These are phyloP conservation scores for Probosciger aterrimus DNA, from an alignment of 2,113 vertebrate genomes.

Conservation along the genomic window DNA sequence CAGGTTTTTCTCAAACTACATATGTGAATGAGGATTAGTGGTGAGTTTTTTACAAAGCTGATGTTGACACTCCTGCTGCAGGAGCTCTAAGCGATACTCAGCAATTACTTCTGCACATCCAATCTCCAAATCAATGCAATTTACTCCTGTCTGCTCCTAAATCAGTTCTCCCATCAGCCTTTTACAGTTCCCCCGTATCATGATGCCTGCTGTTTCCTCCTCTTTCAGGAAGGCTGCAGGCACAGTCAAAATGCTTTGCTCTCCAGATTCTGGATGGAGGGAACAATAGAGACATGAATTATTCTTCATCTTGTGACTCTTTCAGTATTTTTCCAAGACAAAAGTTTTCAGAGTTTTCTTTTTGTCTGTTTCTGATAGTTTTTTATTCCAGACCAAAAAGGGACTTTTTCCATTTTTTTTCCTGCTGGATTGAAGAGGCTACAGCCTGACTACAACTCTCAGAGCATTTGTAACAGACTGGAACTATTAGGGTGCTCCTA, in stretches of 20 bases:
- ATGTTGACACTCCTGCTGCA: neutral
- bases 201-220: neutral
- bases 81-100: neutral
- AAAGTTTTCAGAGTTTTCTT: neutral
- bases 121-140: neutral
- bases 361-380: neutral
- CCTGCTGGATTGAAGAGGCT: neutral
- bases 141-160: neutral
- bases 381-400: neutral
- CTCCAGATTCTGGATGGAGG: neutral
- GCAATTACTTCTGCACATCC: neutral
- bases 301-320: neutral
- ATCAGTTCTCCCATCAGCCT: neutral
- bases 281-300: fast-evolving
- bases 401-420: neutral
- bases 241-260: neutral
- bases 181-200: neutral
- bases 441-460: neutral
- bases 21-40: neutral
- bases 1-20: neutral
- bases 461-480: neutral
- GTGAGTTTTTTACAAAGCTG: neutral
- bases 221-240: neutral
- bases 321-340: neutral
- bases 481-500: neutral